A percentile compares a stretch with the other conserved stretches of the same genome.
These are phyloP conservation scores for Cantharis lateralis DNA, from an alignment of 2,888 invertebrate genomes.

Conservation along the genomic window DNA sequence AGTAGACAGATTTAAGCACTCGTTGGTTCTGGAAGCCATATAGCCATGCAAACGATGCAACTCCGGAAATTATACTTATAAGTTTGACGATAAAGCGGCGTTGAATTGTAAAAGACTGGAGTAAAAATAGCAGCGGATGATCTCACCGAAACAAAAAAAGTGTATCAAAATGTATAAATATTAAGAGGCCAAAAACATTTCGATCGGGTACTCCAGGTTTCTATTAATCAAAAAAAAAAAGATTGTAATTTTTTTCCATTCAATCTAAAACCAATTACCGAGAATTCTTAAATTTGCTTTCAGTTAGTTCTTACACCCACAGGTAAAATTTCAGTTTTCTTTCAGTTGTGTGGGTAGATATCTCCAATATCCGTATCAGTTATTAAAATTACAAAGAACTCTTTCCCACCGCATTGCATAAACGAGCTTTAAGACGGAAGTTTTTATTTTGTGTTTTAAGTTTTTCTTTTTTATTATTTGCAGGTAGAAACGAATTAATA, in stretches of 20 bases:
- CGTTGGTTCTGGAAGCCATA: too few species aligned
- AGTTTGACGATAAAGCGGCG: neutral
- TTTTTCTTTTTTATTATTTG: constrained; percentile 51
- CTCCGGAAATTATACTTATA: neutral
- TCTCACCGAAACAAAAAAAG: neutral
- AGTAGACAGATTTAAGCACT: too few species aligned
- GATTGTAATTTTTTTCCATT: too few species aligned
- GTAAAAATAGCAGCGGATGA: neutral
- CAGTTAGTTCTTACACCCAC: neutral
- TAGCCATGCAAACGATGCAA: too few species aligned
- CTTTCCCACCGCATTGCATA: too few species aligned
- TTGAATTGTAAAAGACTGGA: neutral
- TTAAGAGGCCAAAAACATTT: neutral
- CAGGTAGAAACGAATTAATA: constrained; percentile 99
- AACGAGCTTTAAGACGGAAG: neutral
- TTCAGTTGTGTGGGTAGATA: neutral
- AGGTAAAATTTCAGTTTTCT: neutral
- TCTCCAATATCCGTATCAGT: neutral
- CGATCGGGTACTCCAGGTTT: too few species aligned
- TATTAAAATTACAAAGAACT: neutral
- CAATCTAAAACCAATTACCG: too few species aligned
- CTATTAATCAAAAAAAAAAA: too few species aligned
- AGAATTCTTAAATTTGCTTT: too few species aligned
- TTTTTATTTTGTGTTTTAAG: neutral
- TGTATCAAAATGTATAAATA: neutral